Evolutionary conservation across 2,797 vertebrate genomes (phyloP).

Genomic region (Enteromius argenteus): DNA sequence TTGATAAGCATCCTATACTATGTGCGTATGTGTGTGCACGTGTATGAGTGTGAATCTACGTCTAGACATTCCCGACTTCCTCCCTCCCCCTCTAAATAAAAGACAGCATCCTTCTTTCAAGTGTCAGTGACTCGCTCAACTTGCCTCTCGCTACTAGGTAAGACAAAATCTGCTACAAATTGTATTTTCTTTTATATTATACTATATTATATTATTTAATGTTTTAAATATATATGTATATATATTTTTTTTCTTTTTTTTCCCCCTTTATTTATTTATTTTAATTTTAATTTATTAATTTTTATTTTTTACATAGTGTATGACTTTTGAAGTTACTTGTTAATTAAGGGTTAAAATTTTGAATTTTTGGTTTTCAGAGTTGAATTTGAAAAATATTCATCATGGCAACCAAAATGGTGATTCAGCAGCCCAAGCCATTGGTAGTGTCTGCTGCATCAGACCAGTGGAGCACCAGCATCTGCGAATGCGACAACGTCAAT

Average conservation of each 20-base stretch:
- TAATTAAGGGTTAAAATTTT: not conserved
- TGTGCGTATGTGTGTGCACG: not conserved
- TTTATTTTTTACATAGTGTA: not conserved
- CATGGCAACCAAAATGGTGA: conserved; percentile 64
- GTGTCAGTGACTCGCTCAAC: conserved; percentile 19
- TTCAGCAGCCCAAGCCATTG: conserved; percentile 65
- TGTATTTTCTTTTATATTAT: not conserved
- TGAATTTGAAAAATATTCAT: conserved; percentile 11
- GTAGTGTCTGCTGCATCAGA: conserved; percentile 43
- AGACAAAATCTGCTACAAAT: not conserved
- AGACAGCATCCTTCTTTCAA: not conserved
- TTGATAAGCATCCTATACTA: conserved; percentile 48
- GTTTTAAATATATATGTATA: too few species aligned
- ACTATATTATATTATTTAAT: not conserved
- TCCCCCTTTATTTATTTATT: not conserved
- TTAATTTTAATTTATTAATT: too few species aligned
- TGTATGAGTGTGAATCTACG: not conserved
- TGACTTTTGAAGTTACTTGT: not conserved
- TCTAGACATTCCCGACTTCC: conserved; percentile 13
- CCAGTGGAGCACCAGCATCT: conserved; percentile 68
- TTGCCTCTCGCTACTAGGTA: conserved; percentile 42
- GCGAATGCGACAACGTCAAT: conserved; percentile 66
- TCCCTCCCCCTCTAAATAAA: conserved; percentile 46
- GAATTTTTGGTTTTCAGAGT: not conserved
- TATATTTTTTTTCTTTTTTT: too few species aligned